Conservation (phyloP, 2,888 invertebrate genomes). For the Eupeodes luniger region DNA sequence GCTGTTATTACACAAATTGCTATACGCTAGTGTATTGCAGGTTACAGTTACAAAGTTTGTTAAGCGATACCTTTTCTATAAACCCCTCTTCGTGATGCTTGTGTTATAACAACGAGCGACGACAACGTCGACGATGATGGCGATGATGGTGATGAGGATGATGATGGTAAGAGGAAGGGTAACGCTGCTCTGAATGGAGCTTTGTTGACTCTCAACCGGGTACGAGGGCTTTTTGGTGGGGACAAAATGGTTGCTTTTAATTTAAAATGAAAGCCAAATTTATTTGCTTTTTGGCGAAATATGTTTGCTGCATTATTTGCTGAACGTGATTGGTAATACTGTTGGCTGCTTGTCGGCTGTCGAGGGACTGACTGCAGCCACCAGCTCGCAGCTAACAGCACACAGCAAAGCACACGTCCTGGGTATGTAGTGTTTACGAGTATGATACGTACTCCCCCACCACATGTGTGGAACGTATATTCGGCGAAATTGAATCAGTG, state of each 20-base stretch:
- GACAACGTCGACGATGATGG: slow-evolving; percentile 23
- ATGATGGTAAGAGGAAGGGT: slow-evolving; percentile 16
- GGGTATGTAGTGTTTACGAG: slow-evolving; percentile 23
- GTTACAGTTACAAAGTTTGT: slow-evolving; percentile 69
- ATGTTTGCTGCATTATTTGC: slow-evolving; percentile 76
- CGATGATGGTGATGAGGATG: slow-evolving; percentile 39
- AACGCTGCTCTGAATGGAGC: slow-evolving; percentile 11
- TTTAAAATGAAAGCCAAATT: slow-evolving; percentile 76
- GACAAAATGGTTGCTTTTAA: slow-evolving; percentile 75
- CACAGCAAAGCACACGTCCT: slow-evolving; percentile 21
- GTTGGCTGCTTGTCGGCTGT: slow-evolving; percentile 75
- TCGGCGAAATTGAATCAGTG: slow-evolving; percentile 76
- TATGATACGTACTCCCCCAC: slow-evolving; percentile 51
- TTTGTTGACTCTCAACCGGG: slow-evolving; percentile 44
- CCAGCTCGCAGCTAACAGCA: slow-evolving; percentile 47
- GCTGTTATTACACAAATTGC: slow-evolving; percentile 71
- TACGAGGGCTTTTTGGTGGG: slow-evolving; percentile 54
- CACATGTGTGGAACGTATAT: slow-evolving; percentile 46
- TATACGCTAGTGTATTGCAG: slow-evolving; percentile 66
- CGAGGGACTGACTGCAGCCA: slow-evolving; percentile 70
- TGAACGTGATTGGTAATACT: slow-evolving; percentile 76
- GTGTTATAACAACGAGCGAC: slow-evolving; percentile 48
- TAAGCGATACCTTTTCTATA: slow-evolving; percentile 72
- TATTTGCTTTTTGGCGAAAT: slow-evolving; percentile 76
- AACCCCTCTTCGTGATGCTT: slow-evolving; percentile 38